Evolutionary conservation across 1,140 invertebrate species (phyloP), one percentile per base, ranked within the genome.

Genomic region (Linepithema humile): DNA sequence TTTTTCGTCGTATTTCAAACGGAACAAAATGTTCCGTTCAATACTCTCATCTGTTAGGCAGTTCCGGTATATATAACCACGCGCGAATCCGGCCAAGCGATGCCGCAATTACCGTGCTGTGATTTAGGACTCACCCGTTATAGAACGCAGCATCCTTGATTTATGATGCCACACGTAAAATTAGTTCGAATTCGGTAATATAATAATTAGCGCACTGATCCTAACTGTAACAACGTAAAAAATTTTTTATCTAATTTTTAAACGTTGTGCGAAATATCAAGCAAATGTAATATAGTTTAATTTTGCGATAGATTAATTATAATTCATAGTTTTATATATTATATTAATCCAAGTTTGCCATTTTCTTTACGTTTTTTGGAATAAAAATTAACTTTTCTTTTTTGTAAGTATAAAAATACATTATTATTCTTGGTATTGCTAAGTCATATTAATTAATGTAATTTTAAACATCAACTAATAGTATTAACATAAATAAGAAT

Each of bases 171-270:
- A 10, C 83, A 85, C 78, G 87, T 85, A 91, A 91, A 91, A 92
- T 92, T 92, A 93, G 92, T 93, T 92, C 89, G 80, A 90, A 93
- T 90, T 85, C 89, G 83, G 90, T 90, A 91, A 92, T 90, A 82
- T 89, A 90, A 91, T 89, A 90, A 92, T 86, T 90, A 85, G 43
- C 17, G 43, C 32, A 7, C 3, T 38, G 9, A 9, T 20, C 9
- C 9, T 40, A 62, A 62, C 32, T 32, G 7, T 38, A 38, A 59
- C 4, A 15, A 26, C 10, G 17, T n/a, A n/a, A n/a, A 50, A 53
- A 55, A 20, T 23, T 23, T 23, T 55, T 55, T 23, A 55, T 23
- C 23, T 12, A 20, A 57, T 57, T 23, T 4, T 5, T 26, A 57
- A 57, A 26, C 23, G 9, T 55, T 20, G 23, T 26, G 23, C 29